Conservation (phyloP, 2,797 vertebrate species). For the Thalassophryne amazonica region DNA sequence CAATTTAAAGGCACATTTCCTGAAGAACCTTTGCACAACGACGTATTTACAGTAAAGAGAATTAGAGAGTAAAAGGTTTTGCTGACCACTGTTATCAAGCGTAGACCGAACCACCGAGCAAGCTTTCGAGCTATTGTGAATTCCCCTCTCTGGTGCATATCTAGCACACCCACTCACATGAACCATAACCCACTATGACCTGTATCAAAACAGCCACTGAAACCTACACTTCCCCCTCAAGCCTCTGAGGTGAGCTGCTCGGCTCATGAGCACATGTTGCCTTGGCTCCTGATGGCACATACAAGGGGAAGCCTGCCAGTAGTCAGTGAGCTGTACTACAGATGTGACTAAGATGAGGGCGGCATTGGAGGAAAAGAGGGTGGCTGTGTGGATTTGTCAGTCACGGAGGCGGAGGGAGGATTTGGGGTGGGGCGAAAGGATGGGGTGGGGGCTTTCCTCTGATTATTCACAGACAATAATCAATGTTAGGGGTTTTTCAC, state of each 20-base stretch:
- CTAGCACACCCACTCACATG: slow-evolving; percentile 40
- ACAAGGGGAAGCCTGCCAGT: slow-evolving; percentile 35
- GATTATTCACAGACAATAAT: slow-evolving; percentile 49
- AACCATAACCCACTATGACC: slow-evolving; percentile 41
- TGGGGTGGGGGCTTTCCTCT: slow-evolving; percentile 57
- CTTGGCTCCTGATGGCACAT: slow-evolving; percentile 3
- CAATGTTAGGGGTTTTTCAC: slow-evolving; percentile 17
- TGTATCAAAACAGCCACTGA: slow-evolving; percentile 57
- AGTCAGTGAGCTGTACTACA: slow-evolving; percentile 57
- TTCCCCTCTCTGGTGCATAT: slow-evolving; percentile 38
- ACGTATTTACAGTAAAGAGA: slow-evolving; percentile 28
- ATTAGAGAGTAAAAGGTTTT: slow-evolving; percentile 26
- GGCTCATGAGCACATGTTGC: slow-evolving; percentile 23
- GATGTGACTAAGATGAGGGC: slow-evolving; percentile 12
- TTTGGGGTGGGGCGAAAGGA: background rate
- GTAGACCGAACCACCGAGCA: background rate
- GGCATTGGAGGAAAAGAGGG: background rate
- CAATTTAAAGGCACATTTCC: too few species aligned
- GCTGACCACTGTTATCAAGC: slow-evolving; percentile 24
- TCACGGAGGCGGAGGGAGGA: slow-evolving; percentile 10
- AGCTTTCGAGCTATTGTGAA: slow-evolving; percentile 41
- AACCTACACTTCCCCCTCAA: slow-evolving; percentile 32
- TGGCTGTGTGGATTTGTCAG: slow-evolving; percentile 24
- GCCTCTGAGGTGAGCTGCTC: slow-evolving; percentile 35
- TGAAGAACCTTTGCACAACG: too few species aligned